phyloP scores from a whole-genome alignment of 2,888 invertebrate species.

The Griposia aprilina region DNA sequence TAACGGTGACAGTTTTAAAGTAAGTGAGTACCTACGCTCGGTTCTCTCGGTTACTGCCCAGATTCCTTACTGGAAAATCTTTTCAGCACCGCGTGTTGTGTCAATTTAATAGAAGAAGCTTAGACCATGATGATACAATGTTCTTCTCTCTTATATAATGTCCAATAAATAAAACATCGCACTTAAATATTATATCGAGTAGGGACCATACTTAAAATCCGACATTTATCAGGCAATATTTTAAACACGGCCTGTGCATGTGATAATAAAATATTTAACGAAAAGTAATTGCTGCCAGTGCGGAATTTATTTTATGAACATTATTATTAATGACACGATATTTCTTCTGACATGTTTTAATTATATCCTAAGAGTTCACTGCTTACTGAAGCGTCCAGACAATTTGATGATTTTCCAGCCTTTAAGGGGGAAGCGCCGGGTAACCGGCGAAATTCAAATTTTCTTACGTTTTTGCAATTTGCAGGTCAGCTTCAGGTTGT shows the following conservation, averaged over 20 bases:
- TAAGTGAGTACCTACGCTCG: too few relatives aligned
- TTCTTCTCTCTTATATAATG: neutral
- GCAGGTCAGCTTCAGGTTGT: too few relatives aligned
- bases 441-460: too few relatives aligned
- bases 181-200: constrained; percentile 13
- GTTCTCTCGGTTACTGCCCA: too few relatives aligned
- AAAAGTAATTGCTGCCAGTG: constrained; percentile 35
- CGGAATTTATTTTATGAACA: constrained; percentile 34
- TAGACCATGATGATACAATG: neutral
- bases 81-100: neutral
- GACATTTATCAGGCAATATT: constrained; percentile 40
- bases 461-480: too few relatives aligned
- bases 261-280: constrained; percentile 43
- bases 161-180: constrained; percentile 3
- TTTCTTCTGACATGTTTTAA: constrained; percentile 17
- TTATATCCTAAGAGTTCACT: neutral
- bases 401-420: neutral
- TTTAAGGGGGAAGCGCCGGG: too few relatives aligned
- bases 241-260: constrained; percentile 14
- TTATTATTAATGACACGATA: constrained; percentile 31
- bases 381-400: neutral
- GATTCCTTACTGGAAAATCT: neutral
- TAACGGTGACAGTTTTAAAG: too few relatives aligned
- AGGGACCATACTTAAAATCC: constrained; percentile 23
- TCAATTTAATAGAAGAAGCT: neutral